These are phyloP conservation scores for Cantharis rufa DNA, from an alignment of 2,888 invertebrate species.

Conservation along the genomic window DNA sequence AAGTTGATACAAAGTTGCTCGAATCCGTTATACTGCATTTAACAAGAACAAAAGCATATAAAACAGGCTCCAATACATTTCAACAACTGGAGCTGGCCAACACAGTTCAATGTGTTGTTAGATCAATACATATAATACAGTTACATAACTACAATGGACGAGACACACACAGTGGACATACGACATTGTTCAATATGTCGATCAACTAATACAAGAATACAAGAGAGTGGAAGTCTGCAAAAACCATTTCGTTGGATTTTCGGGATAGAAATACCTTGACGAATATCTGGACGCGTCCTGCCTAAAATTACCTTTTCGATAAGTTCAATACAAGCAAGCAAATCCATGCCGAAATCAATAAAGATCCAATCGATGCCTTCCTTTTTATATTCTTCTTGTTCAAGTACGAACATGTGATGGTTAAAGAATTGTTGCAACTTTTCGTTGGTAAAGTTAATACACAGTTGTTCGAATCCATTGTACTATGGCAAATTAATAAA, in stretches of 20 bases:
- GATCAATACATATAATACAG: neutral
- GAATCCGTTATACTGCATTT: conserved; percentile 35
- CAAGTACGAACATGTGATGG: conserved; percentile 97
- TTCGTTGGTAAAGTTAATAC: conserved; percentile 98
- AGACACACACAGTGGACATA: neutral
- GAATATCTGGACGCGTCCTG: neutral
- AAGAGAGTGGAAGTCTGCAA: neutral
- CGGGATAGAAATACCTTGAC: neutral
- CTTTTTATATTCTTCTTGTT: conserved; percentile 94
- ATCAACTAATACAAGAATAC: neutral
- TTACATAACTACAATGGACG: neutral
- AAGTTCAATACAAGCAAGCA: conserved; percentile 93
- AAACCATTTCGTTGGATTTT: neutral
- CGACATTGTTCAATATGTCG: conserved; percentile 3
- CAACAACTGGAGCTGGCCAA: neutral
- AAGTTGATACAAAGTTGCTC: conserved; percentile 81
- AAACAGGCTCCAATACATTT: neutral
- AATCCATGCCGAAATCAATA: conserved; percentile 97
- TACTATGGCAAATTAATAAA: conserved; percentile 61
- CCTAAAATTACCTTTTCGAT: conserved; percentile 80
- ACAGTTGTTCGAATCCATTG: conserved; percentile 97
- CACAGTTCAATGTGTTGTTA: conserved; percentile 6
- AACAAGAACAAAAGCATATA: conserved; percentile 8
- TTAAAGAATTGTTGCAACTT: conserved; percentile 98
- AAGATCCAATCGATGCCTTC: conserved; percentile 96